Conservation (phyloP, 2,113 vertebrate genomes). For the Riparia riparia region DNA sequence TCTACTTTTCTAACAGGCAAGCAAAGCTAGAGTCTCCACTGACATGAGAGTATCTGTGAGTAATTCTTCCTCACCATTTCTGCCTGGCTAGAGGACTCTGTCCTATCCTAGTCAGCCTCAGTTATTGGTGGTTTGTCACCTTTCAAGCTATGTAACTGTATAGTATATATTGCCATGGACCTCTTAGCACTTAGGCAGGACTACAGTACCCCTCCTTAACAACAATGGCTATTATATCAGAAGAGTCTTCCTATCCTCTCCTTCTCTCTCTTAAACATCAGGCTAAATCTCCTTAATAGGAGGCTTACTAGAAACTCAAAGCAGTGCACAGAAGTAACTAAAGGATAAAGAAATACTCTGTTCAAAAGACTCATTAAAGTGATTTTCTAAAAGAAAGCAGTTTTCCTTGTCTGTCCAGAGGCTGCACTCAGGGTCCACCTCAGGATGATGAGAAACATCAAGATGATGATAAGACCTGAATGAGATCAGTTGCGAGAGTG, state of each 20-base stretch:
- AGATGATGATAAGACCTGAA: neutral
- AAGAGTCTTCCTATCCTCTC: neutral
- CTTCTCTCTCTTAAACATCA: neutral
- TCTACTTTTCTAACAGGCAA: neutral
- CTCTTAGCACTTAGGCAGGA: neutral
- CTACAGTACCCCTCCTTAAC: neutral
- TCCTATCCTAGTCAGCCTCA: neutral
- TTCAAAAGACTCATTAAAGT: neutral
- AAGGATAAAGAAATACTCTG: neutral
- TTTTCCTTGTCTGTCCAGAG: neutral
- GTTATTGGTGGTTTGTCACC: neutral
- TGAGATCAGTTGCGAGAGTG: rapidly evolving
- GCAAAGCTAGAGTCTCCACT: neutral
- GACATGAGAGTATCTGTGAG: neutral
- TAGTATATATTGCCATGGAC: neutral
- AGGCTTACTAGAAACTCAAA: neutral
- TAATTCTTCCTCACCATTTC: neutral
- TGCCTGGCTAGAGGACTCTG: neutral
- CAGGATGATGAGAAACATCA: neutral
- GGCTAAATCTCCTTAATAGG: neutral
- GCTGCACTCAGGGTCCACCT: neutral
- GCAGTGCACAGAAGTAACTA: neutral
- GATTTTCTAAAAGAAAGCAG: neutral
- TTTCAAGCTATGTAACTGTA: neutral
- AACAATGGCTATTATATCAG: neutral